Evolutionary conservation across 2,113 vertebrate species (phyloP), one percentile per base, ranked within the genome.

Genomic region (Pituophis catenifer): DNA sequence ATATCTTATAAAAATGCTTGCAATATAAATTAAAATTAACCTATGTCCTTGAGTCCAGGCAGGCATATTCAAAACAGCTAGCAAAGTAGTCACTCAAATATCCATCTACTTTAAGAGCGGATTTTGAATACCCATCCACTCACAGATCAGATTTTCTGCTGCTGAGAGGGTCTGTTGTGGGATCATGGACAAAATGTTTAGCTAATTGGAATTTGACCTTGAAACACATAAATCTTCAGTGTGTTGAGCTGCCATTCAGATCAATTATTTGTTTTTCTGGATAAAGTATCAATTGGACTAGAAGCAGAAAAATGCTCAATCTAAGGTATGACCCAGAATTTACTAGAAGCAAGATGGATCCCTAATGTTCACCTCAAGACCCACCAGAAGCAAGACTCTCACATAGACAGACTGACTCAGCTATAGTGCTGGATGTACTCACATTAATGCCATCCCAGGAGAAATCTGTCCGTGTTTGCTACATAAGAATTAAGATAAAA

Each of bases 381-480:
- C 9, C n/a, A 33, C 4, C 3, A 50, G 17, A 44, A 88, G 50
- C 57, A 50, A 59, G 55, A 12, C n/a, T 88, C 48, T 59, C n/a
- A 62, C 38, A 58, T 2, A 87, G 65, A 55, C 23, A 57, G 65
- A 55, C 6, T 33, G 38, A 90, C n/a, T 5, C 48, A 33, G 38
- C 17, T 44, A 62, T 17, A 29, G 6, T 89, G 38, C 62, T 4
- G 92, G 21, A 5, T 29, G 57, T 95, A 99, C 99, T 99, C 98
- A 99, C 99, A 97, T 99, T 99, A 98, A 99, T 99, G 96, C 99
- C 99, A 95, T 99, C 99, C 99, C 99, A 99, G 98, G 99, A 99
- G 98, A 99, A 99, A 97, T 99, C 99, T 88, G 99, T 99, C 97
- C 98, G 98, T 95, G 99, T 98, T 99, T 99, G 99, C 99, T 99